These are phyloP conservation scores for Rhyacophila brunnea DNA, from an alignment of 1,140 invertebrate genomes.

Conservation along the genomic window DNA sequence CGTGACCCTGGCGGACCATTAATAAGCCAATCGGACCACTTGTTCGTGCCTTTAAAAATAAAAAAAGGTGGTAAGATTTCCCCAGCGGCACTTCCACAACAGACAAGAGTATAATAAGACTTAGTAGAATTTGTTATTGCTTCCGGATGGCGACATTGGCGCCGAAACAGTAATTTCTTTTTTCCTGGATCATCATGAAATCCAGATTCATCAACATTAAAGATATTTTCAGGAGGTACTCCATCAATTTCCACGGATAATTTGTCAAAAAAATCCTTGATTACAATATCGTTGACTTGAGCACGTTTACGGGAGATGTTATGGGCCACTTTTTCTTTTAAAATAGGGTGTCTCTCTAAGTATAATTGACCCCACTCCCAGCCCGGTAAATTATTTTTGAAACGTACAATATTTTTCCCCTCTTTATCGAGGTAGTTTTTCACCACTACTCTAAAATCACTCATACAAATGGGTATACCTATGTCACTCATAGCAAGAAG, in stretches of 20 bases:
- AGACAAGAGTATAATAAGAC: constrained; percentile 18
- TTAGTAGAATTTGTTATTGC: constrained; percentile 6
- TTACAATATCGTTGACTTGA: too few species aligned
- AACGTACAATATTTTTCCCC: too few species aligned
- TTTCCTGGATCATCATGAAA: constrained; percentile 19
- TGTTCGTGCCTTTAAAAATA: constrained; percentile 18
- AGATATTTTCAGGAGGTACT: constrained; percentile 1
- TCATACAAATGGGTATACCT: too few species aligned
- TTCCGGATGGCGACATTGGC: neutral
- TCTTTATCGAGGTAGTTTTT: too few species aligned
- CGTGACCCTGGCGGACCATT: constrained; percentile 18
- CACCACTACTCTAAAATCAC: too few species aligned
- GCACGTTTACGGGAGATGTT: too few species aligned
- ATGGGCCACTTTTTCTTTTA: too few species aligned
- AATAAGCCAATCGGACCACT: constrained; percentile 16
- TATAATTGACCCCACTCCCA: too few species aligned
- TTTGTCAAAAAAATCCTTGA: too few species aligned
- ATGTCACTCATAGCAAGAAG: too few species aligned
- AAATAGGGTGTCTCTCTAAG: too few species aligned
- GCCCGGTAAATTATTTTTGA: too few species aligned
- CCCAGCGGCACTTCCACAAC: constrained; percentile 20
- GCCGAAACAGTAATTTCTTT: constrained; percentile 7
- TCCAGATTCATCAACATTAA: neutral
- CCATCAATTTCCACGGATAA: neutral
- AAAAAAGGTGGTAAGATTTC: constrained; percentile 14